Conservation (phyloP, 2,797 vertebrate genomes). For the Decapterus maruadsi region DNA sequence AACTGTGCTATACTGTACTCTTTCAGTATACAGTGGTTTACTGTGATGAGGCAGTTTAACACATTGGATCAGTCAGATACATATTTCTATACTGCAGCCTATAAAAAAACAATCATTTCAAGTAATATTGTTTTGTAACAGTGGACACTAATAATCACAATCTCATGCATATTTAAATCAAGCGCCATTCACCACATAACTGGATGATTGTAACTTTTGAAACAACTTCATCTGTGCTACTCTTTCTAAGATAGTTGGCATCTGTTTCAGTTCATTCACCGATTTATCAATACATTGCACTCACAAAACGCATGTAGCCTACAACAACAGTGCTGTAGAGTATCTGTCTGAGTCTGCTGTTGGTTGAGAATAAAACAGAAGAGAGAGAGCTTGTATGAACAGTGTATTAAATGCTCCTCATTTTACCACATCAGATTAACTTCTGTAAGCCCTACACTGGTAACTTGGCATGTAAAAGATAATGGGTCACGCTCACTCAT, state of each 20-base stretch:
- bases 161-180: background rate
- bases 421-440: conserved; percentile 70
- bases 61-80: background rate
- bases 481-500: conserved; percentile 61
- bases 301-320: background rate
- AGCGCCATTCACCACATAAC: background rate
- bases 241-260: background rate
- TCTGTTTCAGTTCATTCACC: background rate
- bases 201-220: background rate
- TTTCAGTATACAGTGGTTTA: background rate
- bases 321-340: background rate
- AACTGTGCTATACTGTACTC: no score
- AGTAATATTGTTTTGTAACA: background rate
- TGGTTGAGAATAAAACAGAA: conserved; percentile 21
- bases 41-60: background rate
- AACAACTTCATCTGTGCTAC: background rate
- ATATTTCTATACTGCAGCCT: background rate
- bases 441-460: conserved; percentile 58
- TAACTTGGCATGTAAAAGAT: conserved; percentile 67
- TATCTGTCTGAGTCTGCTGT: conserved; percentile 6
- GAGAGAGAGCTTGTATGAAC: conserved; percentile 16
- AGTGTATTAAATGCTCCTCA: conserved; percentile 61
- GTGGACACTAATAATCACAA: background rate
- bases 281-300: background rate
- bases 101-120: background rate